A percentile compares a stretch with the other conserved stretches of the same genome.
Conservation (phyloP, 2,113 vertebrate species). For the Calypte anna region DNA sequence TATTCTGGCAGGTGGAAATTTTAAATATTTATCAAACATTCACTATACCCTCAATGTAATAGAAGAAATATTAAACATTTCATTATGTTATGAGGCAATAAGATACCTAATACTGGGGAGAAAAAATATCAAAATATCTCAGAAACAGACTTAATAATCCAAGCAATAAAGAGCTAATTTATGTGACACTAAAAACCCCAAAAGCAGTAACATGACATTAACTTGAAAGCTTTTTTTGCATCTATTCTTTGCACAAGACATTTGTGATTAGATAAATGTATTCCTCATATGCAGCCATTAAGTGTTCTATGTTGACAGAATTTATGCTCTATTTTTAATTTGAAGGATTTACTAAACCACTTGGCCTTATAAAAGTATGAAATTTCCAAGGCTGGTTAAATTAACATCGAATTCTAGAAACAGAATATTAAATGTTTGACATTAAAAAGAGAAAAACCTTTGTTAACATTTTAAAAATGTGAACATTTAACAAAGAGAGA, state of each 20-base stretch:
- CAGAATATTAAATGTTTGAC: not conserved
- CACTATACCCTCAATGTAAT: not conserved
- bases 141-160: not conserved
- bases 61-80: not conserved
- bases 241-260: not conserved
- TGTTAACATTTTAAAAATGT: not conserved
- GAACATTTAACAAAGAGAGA: not conserved
- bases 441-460: not conserved
- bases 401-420: not conserved
- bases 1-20: not conserved
- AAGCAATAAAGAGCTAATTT: not conserved
- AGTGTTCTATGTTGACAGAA: not conserved
- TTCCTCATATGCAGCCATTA: not conserved
- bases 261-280: not conserved
- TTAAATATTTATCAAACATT: conserved; percentile 45
- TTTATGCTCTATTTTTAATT: not conserved
- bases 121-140: not conserved
- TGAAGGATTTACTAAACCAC: not conserved
- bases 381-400: not conserved
- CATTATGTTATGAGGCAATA: not conserved
- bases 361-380: not conserved
- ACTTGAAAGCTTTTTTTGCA: not conserved
- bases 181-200: not conserved
- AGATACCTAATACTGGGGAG: not conserved
- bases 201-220: not conserved